Conservation (phyloP, 2,113 vertebrate genomes). For the Ciconia stormi region DNA sequence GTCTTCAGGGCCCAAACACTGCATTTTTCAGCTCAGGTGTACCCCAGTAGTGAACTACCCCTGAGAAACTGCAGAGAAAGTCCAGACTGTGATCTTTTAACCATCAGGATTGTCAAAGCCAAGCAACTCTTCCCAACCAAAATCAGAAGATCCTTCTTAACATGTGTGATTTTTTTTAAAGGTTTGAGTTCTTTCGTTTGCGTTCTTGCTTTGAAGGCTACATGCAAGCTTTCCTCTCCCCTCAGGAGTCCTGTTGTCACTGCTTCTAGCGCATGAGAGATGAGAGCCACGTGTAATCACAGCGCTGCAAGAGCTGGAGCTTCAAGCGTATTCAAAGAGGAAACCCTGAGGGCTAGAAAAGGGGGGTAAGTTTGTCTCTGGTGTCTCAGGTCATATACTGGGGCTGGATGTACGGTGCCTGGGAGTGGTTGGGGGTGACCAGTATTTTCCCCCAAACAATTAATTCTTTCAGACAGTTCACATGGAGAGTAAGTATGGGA, state of each 20-base stretch:
- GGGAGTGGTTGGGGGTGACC: not conserved
- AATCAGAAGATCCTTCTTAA: not conserved
- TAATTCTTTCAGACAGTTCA: not conserved
- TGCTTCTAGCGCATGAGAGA: not conserved
- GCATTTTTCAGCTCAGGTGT: not conserved
- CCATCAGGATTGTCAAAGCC: not conserved
- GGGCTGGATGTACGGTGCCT: not conserved
- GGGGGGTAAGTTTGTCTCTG: not conserved
- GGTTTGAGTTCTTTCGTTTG: not conserved
- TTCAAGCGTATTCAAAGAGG: not conserved
- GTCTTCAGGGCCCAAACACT: not conserved
- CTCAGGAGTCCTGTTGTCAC: not conserved
- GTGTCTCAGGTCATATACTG: not conserved
- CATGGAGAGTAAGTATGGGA: not conserved
- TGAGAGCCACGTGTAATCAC: not conserved
- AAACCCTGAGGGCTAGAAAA: not conserved
- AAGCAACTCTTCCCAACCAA: not conserved
- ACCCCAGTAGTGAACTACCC: not conserved
- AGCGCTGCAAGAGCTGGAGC: not conserved
- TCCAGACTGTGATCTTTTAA: not conserved
- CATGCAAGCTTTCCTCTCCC: not conserved
- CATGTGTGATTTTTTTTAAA: not conserved
- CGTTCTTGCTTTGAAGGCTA: not conserved
- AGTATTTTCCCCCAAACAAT: not conserved
- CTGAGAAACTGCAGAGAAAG: not conserved